A percentile compares a stretch with the other conserved stretches of the same genome.
Conservation (phyloP, 2,797 vertebrate species). For the Percopsis omiscomaycus region DNA sequence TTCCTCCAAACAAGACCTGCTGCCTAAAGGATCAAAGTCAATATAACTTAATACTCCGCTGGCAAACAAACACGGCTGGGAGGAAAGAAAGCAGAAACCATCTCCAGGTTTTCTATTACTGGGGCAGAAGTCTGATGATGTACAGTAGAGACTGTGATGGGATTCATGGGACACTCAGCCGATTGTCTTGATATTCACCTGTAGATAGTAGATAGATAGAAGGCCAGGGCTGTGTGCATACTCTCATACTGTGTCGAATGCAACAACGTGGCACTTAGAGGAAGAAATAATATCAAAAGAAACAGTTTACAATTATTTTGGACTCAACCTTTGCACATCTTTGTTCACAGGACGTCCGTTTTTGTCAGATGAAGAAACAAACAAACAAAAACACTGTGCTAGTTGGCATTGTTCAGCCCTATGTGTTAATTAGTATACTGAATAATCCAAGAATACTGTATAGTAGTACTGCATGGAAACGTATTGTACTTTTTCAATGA, state of each 20-base stretch:
- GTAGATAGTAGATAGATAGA: constrained; percentile 4
- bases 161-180: constrained; percentile 38
- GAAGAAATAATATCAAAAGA: background rate
- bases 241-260: no score
- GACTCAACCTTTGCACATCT: no score
- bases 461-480: constrained; percentile 41
- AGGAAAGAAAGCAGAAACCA: constrained; percentile 48
- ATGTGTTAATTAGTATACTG: constrained; percentile 14
- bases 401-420: background rate
- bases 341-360: no score
- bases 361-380: background rate
- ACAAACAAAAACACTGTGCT: background rate
- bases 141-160: constrained; percentile 36
- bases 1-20: constrained; percentile 24
- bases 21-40: constrained; percentile 44
- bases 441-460: constrained; percentile 5
- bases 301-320: background rate
- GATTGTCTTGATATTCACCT: constrained; percentile 21
- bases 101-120: constrained; percentile 26
- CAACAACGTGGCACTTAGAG: no score
- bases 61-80: constrained; percentile 56
- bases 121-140: constrained; percentile 26
- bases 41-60: constrained; percentile 49
- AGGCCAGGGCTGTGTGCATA: no score
- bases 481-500: constrained; percentile 13